phyloP scores from a whole-genome alignment of 2,113 vertebrate genomes.

The Ceuthmochares aereus region DNA sequence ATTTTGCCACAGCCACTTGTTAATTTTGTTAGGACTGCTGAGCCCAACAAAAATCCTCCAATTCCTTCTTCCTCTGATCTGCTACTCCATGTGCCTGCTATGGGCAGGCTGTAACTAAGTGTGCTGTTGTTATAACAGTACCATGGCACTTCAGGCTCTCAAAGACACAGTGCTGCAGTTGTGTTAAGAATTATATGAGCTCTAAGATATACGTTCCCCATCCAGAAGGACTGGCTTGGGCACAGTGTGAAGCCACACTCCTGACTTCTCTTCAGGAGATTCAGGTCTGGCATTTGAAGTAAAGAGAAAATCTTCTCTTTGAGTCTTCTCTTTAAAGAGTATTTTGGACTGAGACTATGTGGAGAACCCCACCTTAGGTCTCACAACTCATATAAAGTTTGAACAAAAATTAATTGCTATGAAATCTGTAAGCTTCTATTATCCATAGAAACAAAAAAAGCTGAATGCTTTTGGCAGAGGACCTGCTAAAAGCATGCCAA shows the following conservation, averaged over 20 bases:
- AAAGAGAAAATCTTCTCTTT: neutral
- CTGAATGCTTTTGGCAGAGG: neutral
- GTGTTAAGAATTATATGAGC: neutral
- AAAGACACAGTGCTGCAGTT: neutral
- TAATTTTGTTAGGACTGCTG: neutral
- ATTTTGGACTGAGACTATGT: neutral
- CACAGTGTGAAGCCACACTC: neutral
- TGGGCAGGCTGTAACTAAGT: rapidly evolving
- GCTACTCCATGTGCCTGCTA: rapidly evolving
- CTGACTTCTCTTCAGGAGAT: neutral
- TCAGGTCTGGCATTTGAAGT: neutral
- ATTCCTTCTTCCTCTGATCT: neutral
- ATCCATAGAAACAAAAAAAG: neutral
- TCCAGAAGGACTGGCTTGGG: neutral
- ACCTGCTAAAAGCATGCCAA: neutral
- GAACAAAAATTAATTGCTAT: neutral
- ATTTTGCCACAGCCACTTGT: neutral
- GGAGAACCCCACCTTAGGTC: neutral
- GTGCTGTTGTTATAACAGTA: neutral
- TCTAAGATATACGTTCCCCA: neutral
- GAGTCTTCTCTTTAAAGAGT: neutral
- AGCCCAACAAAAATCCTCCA: rapidly evolving
- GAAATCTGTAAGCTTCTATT: neutral
- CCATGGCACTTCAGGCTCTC: neutral
- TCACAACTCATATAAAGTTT: neutral